Base-by-base conservation (phyloP, 2,888 invertebrate genomes). In the Pseudococcus jackbeardsleyi region DNA sequence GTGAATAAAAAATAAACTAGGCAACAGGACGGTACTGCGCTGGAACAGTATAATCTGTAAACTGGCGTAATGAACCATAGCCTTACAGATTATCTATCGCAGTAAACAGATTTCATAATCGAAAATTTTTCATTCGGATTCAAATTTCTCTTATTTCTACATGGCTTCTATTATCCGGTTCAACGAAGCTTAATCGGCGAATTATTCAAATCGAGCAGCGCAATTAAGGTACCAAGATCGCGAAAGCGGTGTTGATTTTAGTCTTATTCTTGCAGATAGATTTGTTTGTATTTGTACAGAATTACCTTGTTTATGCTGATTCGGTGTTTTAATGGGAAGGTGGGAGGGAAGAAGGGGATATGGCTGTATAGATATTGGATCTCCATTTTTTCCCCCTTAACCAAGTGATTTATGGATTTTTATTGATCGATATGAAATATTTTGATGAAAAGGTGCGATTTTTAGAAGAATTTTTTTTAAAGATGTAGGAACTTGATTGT, bases 131-230 rank as follows among this genome's bases (percentile, higher is more conserved):
- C 84, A 54, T 50, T 50, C 84, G 84, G 46, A 59, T 85, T 59
- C 54, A 85, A 85, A 85, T 85, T 85, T 85, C 59, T 59, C 59
- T 85, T 85, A 85, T 85, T 85, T 85, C 50, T 85, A 50, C 84
- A 85, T 85, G 84, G 84, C 84, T 85, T 22, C 84, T 85, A 59
- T 85, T 85, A 85, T 59, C 39, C 84, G 84, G 84, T 85, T 85
- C 84, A 59, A 46, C 84, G 84, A 22, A 85, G 54, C 59, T 85
- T 85, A 85, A 85, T 85, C 46, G 84, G 12, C 59, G n/a, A 85
- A 85, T 85, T 85, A 85, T 85, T 85, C 39, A 54, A 85, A 85
- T 85, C 59, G 50, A 85, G 17, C n/a, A 54, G 79, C 79, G 79
- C 79, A 82, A 82, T 82, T 82, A 46, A 82, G 54, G 54, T 64